Percentiles rank a stretch among this genome's conserved stretches.
phyloP scores from a whole-genome alignment of 2,797 vertebrate species.

The Smutsia gigantea region DNA sequence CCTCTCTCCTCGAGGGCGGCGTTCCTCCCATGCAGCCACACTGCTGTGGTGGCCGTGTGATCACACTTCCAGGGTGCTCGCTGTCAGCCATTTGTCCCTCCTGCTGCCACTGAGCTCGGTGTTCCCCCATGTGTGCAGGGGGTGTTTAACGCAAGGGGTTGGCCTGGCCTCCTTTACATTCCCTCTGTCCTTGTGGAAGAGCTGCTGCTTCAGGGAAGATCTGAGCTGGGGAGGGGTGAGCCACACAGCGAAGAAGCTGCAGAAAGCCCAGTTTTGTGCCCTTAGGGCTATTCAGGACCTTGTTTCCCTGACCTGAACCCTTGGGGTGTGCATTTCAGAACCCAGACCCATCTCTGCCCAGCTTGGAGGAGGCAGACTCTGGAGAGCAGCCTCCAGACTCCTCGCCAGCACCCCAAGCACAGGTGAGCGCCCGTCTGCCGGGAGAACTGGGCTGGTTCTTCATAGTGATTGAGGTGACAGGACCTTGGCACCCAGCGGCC shows the following conservation, averaged over 20 bases:
- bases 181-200: background rate
- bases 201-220: background rate
- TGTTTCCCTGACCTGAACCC: conserved; percentile 26
- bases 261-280: background rate
- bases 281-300: background rate
- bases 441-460: background rate
- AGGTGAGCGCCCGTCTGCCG: conserved; percentile 74
- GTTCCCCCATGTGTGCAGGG: rapidly evolving
- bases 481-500: background rate
- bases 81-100: background rate
- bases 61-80: background rate
- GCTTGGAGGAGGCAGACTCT: conserved; percentile 71
- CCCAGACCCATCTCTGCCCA: conserved; percentile 71
- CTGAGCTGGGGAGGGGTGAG: background rate
- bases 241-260: rapidly evolving
- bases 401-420: conserved; percentile 2
- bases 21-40: background rate
- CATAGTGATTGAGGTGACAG: background rate
- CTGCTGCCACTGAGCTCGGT: background rate
- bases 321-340: conserved; percentile 81
- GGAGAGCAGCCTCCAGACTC: conserved; percentile 41
- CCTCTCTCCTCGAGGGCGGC: background rate
- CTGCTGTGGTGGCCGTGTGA: rapidly evolving
- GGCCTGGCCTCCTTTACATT: background rate
- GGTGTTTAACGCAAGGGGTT: background rate